Evolutionary conservation across 1,140 invertebrate species (phyloP).

Genomic region (Bombyx mandarina): DNA sequence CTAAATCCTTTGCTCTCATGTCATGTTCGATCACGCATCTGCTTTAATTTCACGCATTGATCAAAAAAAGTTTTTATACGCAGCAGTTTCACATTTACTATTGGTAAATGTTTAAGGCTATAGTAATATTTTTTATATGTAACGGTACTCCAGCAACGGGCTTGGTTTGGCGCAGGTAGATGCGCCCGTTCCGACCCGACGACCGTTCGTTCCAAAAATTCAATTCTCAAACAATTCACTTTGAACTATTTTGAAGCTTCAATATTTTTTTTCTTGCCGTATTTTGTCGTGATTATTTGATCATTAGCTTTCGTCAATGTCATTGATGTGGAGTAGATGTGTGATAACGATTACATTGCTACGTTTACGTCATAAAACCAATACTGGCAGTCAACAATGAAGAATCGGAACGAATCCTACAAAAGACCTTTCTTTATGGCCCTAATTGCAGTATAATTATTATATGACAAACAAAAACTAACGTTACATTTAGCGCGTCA

Average conservation of each 20-base stretch:
- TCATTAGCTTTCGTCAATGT: too few species aligned
- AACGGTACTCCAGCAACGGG: conserved; percentile 11
- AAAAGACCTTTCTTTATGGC: too few species aligned
- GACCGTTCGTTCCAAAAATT: not conserved
- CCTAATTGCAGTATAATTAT: too few species aligned
- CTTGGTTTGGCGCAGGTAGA: conserved; percentile 13
- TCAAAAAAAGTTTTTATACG: not conserved
- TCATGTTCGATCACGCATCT: conserved; percentile 2
- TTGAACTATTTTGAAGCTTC: not conserved
- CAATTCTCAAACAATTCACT: not conserved
- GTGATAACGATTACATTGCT: too few species aligned
- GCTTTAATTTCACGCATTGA: conserved; percentile 5
- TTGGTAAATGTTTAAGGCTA: not conserved
- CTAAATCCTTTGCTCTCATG: not conserved
- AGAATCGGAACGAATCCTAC: too few species aligned
- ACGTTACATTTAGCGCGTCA: too few species aligned
- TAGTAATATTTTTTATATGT: conserved; percentile 7
- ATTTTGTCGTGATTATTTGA: too few species aligned
- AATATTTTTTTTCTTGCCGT: not conserved
- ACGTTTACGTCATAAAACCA: too few species aligned
- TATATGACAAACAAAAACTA: too few species aligned
- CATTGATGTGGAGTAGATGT: too few species aligned
- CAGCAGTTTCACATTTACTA: not conserved
- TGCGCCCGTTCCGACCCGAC: conserved; percentile 5
- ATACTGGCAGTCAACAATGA: too few species aligned